Percentiles rank a stretch among this genome's conserved stretches.
These are phyloP conservation scores for Paragorgia papillata DNA, from an alignment of 92 coral and sea anemone genomes.

Conservation along the genomic window DNA sequence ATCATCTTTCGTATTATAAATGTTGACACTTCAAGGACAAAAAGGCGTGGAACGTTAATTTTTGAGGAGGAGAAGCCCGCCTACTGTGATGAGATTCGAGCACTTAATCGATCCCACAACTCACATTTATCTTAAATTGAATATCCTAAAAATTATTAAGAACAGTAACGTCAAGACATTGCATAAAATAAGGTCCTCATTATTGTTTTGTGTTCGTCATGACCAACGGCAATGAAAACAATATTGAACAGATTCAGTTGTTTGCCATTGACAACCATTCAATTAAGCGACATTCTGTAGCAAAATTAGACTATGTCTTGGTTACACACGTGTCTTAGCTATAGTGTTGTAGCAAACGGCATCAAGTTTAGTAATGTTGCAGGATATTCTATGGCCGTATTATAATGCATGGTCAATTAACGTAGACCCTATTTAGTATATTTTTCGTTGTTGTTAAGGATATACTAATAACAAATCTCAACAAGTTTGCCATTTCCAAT, in stretches of 20 bases:
- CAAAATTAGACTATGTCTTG: neutral
- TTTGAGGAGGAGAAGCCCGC: slow-evolving; percentile 90
- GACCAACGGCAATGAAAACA: neutral
- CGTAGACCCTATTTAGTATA: too few relatives aligned
- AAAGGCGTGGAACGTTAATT: slow-evolving; percentile 92
- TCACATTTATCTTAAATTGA: neutral
- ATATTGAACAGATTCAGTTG: neutral
- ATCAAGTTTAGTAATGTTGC: too few relatives aligned
- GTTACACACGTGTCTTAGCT: neutral
- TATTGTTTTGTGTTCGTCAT: neutral
- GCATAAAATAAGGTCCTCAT: neutral
- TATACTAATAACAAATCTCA: too few relatives aligned
- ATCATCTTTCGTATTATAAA: neutral
- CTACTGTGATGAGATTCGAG: slow-evolving; percentile 60
- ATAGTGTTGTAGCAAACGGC: too few relatives aligned
- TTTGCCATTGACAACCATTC: neutral
- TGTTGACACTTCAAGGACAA: slow-evolving; percentile 36
- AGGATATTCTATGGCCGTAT: too few relatives aligned
- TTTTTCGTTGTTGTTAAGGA: too few relatives aligned
- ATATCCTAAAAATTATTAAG: neutral
- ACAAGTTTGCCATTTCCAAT: too few relatives aligned
- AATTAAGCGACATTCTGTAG: neutral
- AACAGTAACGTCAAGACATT: neutral
- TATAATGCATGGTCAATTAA: too few relatives aligned
- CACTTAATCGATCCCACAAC: slow-evolving; percentile 19